phyloP scores from a whole-genome alignment of 2,888 invertebrate species.

The Flexamia atlantica region DNA sequence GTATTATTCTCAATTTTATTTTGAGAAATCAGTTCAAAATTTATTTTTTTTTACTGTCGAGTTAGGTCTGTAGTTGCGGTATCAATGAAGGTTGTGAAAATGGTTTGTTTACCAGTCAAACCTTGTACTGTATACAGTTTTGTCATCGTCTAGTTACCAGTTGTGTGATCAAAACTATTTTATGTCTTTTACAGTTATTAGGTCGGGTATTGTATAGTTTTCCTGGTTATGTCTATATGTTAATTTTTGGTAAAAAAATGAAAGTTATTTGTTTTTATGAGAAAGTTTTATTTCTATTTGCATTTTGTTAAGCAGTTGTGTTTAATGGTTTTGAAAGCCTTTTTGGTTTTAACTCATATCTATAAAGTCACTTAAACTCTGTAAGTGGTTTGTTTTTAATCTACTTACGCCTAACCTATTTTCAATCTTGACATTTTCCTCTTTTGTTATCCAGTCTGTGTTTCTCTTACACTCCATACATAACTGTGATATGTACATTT shows the following conservation, averaged over 20 bases:
- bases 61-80: neutral
- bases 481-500: constrained; percentile 18
- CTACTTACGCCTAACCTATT: too few relatives aligned
- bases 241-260: too few relatives aligned
- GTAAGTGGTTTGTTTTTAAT: too few relatives aligned
- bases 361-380: too few relatives aligned
- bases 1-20: too few relatives aligned
- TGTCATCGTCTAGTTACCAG: constrained; percentile 21
- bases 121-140: neutral
- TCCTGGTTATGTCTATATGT: neutral
- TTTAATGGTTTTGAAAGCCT: too few relatives aligned
- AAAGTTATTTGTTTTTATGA: too few relatives aligned
- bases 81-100: constrained; percentile 13
- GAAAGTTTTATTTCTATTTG: too few relatives aligned
- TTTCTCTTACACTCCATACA: neutral
- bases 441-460: neutral
- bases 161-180: constrained; percentile 17
- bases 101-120: neutral
- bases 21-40: too few relatives aligned
- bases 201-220: neutral
- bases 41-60: neutral
- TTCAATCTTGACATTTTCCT: neutral
- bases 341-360: too few relatives aligned
- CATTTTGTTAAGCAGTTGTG: too few relatives aligned
- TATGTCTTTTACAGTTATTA: neutral